Evolutionary conservation across 2,888 invertebrate genomes (phyloP).

Genomic region (Cosmopolites sordidus): DNA sequence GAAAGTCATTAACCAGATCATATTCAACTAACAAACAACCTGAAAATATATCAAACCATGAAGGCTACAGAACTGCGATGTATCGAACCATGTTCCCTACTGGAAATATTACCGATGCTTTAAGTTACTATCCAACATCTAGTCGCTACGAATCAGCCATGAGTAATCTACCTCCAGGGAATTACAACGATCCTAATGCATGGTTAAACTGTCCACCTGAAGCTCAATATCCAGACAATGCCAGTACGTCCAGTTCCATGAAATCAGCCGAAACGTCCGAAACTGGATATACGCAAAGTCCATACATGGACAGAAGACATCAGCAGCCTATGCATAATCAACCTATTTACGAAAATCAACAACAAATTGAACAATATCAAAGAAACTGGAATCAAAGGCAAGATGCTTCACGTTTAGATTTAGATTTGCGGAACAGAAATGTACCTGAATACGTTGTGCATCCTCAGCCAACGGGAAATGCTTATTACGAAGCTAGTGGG

Average conservation of each 20-base stretch:
- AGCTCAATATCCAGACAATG: constrained; percentile 52
- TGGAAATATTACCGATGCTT: constrained; percentile 71
- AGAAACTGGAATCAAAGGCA: constrained; percentile 43
- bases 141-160: constrained; percentile 56
- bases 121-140: constrained; percentile 77
- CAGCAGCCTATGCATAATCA: constrained; percentile 33
- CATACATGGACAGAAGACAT: constrained; percentile 41
- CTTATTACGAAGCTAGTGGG: constrained; percentile 52
- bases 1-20: constrained; percentile 55
- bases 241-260: constrained; percentile 59
- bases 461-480: constrained; percentile 39
- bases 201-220: constrained; percentile 50
- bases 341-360: constrained; percentile 42
- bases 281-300: constrained; percentile 51
- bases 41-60: constrained; percentile 60
- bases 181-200: constrained; percentile 55
- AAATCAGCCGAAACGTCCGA: constrained; percentile 56
- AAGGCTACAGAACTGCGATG: constrained; percentile 60
- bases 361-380: constrained; percentile 39
- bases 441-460: constrained; percentile 50
- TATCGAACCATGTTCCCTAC: constrained; percentile 67
- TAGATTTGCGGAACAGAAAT: constrained; percentile 52
- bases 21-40: constrained; percentile 52
- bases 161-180: constrained; percentile 54
- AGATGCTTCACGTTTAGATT: constrained; percentile 45